These are phyloP conservation scores for Psittacara wagleri DNA, from an alignment of 2,113 vertebrate genomes.

Conservation along the genomic window DNA sequence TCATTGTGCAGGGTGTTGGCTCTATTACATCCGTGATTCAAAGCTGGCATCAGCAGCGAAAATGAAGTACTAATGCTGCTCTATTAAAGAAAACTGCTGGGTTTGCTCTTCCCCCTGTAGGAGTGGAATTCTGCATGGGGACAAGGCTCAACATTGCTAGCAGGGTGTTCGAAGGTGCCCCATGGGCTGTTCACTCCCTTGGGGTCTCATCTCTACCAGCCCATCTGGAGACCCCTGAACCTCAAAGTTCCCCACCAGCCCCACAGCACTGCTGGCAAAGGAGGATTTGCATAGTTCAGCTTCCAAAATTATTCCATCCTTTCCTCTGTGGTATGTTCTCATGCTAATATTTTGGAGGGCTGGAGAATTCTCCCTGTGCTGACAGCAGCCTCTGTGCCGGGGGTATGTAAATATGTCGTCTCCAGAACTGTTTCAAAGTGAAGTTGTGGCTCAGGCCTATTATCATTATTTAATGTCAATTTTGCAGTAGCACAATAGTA, in stretches of 20 bases:
- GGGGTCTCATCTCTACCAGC: not conserved
- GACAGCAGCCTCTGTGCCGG: not conserved
- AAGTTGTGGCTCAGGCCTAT: conserved; percentile 56
- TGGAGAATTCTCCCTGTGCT: not conserved
- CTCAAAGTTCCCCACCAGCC: accelerated
- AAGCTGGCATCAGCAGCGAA: accelerated
- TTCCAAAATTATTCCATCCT: not conserved
- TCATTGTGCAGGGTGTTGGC: not conserved
- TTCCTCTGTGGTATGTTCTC: not conserved
- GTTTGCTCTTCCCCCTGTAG: not conserved
- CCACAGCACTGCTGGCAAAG: not conserved
- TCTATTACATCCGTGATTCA: not conserved
- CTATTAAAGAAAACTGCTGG: not conserved
- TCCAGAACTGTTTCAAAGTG: conserved; percentile 43
- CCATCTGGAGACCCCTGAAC: accelerated
- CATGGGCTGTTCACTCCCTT: accelerated
- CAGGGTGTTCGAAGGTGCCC: not conserved
- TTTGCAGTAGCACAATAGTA: conserved; percentile 35
- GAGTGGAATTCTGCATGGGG: not conserved
- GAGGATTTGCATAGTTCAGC: not conserved
- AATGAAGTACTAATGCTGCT: not conserved
- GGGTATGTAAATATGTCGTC: conserved; percentile 22
- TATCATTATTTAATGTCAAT: conserved; percentile 74
- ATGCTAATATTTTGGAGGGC: not conserved
- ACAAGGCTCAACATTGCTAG: not conserved